These are phyloP conservation scores for Bos taurus DNA, from an alignment of 2,113 vertebrate genomes.

Conservation along the genomic window DNA sequence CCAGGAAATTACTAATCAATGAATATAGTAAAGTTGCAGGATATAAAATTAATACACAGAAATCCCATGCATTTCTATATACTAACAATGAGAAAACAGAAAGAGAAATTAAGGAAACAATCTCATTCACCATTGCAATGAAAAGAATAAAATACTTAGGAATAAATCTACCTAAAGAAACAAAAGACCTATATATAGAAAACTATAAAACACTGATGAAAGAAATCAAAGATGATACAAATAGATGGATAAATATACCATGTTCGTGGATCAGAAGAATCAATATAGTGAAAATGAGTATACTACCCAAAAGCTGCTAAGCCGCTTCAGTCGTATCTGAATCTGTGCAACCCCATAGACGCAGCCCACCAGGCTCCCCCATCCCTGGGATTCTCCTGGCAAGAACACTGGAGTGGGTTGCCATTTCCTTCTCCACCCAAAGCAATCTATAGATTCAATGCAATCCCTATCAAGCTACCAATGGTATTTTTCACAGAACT, in stretches of 20 bases:
- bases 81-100: not conserved
- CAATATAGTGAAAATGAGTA: not conserved
- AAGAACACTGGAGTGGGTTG: too few species aligned
- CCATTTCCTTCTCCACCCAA: not conserved
- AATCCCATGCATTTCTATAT: not conserved
- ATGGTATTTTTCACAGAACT: not conserved
- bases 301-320: not conserved
- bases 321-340: too few species aligned
- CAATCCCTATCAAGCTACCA: not conserved
- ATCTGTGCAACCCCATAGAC: too few species aligned
- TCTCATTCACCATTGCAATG: rapidly evolving
- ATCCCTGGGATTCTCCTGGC: too few species aligned
- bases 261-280: not conserved
- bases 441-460: not conserved
- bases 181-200: not conserved
- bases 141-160: not conserved
- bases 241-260: not conserved
- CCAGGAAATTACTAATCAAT: not conserved
- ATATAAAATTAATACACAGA: not conserved
- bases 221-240: not conserved
- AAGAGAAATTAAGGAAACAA: not conserved
- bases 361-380: too few species aligned
- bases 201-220: not conserved
- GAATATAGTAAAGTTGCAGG: not conserved
- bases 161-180: not conserved